Base-by-base conservation (phyloP, 2,888 invertebrate species). In the Globia sparganii region DNA sequence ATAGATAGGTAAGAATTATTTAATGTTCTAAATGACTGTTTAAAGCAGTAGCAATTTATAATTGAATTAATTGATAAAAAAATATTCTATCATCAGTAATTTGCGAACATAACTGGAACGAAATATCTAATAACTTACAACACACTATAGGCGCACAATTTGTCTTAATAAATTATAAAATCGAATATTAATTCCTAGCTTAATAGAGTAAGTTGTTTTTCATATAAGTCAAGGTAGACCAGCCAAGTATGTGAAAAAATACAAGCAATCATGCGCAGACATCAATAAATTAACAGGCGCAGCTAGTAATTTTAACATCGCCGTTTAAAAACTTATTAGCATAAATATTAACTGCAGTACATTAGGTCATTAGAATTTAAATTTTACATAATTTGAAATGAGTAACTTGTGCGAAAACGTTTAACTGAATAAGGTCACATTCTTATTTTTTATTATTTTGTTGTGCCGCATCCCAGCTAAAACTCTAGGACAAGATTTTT, bases 161-260 rank as follows among this genome's bases (percentile, higher is more conserved):
- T 73, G 81, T 59, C 58, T 8, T 40, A 67, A 82, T 79, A 72
- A 82, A 81, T 81, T 78, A 67, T 68, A 64, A 64, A 67, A 68
- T 71, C 53, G 34, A 74, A 78, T 82, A 74, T 67, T 73, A 76
- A 83, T 83, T 66, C 77, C 28, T 65, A 34, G 61, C n/a, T 73
- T 83, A 49, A 82, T 79, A 31, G n/a, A 56, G 53, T 56, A 6
- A 53, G 49, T 37, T 71, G 77, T 74, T 74, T 64, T 78, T 69
- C 70, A 58, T 68, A 83, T 61, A 69, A 65, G 78, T 75, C 82
- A 82, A 82, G 82, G 83, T 72, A 40, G 37, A 62, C 67, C 4
- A 34, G 77, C 6, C 28, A 28, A 25, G 68, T 61, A 15, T 31
- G 25, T 34, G 25, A 72, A 72, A 80, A 82, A 81, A 76, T 65